Evolutionary conservation across 2,797 vertebrate genomes (phyloP).

Genomic region (Aselliscus stoliczkanus): DNA sequence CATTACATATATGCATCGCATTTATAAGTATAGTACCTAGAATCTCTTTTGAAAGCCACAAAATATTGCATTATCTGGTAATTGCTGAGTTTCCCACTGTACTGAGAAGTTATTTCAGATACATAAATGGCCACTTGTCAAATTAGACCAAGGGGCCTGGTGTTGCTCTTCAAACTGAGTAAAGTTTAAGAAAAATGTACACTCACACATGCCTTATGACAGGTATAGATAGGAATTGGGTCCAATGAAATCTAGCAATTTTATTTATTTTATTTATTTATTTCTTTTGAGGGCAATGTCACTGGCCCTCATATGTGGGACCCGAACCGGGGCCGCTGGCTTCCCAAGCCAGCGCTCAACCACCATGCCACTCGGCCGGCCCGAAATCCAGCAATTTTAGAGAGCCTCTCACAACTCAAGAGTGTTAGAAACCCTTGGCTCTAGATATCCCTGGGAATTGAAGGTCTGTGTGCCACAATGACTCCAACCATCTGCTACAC

Average conservation of each 20-base stretch:
- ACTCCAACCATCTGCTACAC: background rate
- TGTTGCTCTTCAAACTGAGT: background rate
- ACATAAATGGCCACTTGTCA: background rate
- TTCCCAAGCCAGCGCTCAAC: no score
- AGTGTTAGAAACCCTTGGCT: background rate
- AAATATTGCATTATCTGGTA: background rate
- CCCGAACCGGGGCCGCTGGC: no score
- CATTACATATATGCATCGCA: background rate
- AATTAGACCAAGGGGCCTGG: background rate
- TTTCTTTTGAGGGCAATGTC: no score
- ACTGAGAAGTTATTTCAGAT: conserved; percentile 15
- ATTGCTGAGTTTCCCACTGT: background rate
- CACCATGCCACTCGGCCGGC: no score
- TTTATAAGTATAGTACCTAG: background rate
- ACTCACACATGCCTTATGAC: background rate
- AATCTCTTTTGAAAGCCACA: background rate
- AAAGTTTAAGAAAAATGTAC: background rate
- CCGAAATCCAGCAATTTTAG: background rate
- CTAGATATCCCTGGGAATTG: background rate
- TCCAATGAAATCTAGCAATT: background rate
- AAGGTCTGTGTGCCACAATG: background rate
- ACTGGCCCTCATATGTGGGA: no score
- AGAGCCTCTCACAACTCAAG: background rate
- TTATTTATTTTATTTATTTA: no score
- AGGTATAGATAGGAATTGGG: background rate